Evolutionary conservation across 2,113 vertebrate genomes (phyloP).

Genomic region (Rhinolophus ferrumequinum): DNA sequence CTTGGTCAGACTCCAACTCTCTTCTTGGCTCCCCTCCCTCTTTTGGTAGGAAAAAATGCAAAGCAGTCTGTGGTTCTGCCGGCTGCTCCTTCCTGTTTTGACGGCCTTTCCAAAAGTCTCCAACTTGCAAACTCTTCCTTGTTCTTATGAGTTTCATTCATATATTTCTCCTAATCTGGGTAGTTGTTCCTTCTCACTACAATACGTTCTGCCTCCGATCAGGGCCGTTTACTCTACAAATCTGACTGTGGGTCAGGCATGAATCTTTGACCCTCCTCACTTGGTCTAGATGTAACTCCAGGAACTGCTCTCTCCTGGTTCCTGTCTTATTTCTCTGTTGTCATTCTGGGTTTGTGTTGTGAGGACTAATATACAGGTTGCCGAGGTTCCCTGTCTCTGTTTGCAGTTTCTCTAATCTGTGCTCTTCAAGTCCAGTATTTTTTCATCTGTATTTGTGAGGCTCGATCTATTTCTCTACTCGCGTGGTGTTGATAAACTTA

Average conservation of each 20-base stretch:
- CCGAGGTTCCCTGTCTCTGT: neutral
- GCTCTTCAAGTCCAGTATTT: neutral
- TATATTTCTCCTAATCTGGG: slow-evolving; percentile 15
- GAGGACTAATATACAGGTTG: neutral
- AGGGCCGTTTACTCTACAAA: neutral
- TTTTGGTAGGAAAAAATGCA: slow-evolving; percentile 44
- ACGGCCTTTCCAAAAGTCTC: slow-evolving; percentile 47
- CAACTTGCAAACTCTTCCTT: neutral
- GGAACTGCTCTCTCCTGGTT: neutral
- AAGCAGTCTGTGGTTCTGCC: neutral
- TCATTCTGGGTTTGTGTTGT: neutral
- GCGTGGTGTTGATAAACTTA: neutral
- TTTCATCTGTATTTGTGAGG: neutral
- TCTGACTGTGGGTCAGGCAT: neutral
- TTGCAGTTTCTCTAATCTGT: neutral
- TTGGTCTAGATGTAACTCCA: neutral
- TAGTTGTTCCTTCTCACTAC: neutral
- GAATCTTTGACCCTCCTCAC: neutral
- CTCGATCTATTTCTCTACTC: neutral
- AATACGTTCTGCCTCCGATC: neutral
- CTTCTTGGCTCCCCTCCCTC: slow-evolving; percentile 57
- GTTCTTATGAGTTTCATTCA: slow-evolving; percentile 19
- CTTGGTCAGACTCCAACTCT: slow-evolving; percentile 59
- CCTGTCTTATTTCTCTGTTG: neutral
- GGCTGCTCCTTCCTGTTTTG: slow-evolving; percentile 36